Conservation (phyloP, 2,797 vertebrate genomes). For the Rachycentron canadum region DNA sequence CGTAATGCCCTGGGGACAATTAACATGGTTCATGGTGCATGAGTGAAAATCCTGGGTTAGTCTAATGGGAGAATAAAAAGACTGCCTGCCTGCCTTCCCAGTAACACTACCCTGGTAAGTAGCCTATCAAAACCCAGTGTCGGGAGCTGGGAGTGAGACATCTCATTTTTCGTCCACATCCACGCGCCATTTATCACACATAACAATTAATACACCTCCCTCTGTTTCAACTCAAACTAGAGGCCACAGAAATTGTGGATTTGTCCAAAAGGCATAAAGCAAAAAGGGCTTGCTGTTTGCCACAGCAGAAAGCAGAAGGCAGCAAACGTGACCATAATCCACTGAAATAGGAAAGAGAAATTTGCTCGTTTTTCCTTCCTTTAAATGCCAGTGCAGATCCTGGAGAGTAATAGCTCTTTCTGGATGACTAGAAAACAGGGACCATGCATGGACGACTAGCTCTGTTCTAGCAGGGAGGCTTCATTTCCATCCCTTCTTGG, state of each 20-base stretch:
- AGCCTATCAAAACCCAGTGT: constrained; percentile 73
- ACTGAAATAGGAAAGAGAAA: constrained; percentile 35
- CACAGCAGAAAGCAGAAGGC: constrained; percentile 19
- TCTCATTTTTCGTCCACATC: constrained; percentile 58
- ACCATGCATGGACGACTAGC: constrained; percentile 46
- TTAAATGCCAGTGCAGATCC: constrained; percentile 44
- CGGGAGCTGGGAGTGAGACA: constrained; percentile 70
- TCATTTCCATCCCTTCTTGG: constrained; percentile 67
- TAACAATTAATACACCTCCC: constrained; percentile 67
- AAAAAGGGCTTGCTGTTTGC: constrained; percentile 30
- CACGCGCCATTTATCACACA: constrained; percentile 70
- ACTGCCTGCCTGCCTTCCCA: constrained; percentile 60
- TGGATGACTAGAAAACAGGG: constrained; percentile 59
- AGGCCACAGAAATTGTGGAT: constrained; percentile 60
- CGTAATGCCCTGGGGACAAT: constrained; percentile 80
- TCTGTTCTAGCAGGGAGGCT: constrained; percentile 58
- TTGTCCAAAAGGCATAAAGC: constrained; percentile 58
- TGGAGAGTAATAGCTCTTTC: constrained; percentile 56
- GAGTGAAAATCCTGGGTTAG: constrained; percentile 79
- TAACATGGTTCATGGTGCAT: constrained; percentile 83
- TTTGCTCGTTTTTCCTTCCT: constrained; percentile 33
- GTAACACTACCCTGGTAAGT: constrained; percentile 67
- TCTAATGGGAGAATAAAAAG: constrained; percentile 79
- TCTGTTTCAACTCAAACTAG: constrained; percentile 47
- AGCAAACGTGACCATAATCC: constrained; percentile 40